A percentile compares a stretch with the other conserved stretches of the same genome.
Evolutionary conservation across 2,888 invertebrate species (phyloP).

Genomic region (Prenolepis imparis): DNA sequence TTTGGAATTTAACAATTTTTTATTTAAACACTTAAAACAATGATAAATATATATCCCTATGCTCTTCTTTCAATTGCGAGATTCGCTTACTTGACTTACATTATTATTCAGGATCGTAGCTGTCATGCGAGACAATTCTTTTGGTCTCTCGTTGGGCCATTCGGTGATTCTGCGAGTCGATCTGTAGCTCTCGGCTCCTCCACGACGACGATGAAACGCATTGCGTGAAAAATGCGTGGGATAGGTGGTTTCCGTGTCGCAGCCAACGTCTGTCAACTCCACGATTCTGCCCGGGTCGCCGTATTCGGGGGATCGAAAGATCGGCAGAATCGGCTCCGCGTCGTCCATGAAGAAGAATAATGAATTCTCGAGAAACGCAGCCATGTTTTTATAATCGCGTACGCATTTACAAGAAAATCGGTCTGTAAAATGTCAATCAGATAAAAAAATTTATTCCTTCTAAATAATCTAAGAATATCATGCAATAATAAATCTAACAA

Average conservation of each 20-base stretch:
- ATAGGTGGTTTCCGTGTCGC: conserved; percentile 61
- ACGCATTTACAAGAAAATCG: background rate
- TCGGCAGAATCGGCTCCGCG: conserved; percentile 49
- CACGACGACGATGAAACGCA: conserved; percentile 5
- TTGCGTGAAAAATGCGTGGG: background rate
- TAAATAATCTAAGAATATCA: too few species aligned
- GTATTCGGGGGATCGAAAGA: conserved; percentile 14
- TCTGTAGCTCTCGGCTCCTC: conserved; percentile 14
- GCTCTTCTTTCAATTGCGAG: background rate
- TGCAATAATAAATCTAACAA: too few species aligned
- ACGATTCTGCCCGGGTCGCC: conserved; percentile 53
- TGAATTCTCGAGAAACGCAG: conserved; percentile 64
- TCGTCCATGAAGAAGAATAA: conserved; percentile 72
- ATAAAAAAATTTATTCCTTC: background rate
- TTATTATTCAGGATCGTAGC: background rate
- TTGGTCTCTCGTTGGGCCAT: background rate
- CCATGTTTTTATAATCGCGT: conserved; percentile 60
- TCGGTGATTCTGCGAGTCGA: conserved; percentile 18
- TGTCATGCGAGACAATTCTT: background rate
- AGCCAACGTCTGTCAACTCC: conserved; percentile 66
- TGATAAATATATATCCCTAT: too few species aligned
- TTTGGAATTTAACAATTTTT: too few species aligned
- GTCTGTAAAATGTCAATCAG: background rate
- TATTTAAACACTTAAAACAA: background rate
- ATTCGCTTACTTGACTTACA: conserved; percentile 15